phyloP scores from a whole-genome alignment of 2,888 invertebrate genomes.

The Pocota personata region DNA sequence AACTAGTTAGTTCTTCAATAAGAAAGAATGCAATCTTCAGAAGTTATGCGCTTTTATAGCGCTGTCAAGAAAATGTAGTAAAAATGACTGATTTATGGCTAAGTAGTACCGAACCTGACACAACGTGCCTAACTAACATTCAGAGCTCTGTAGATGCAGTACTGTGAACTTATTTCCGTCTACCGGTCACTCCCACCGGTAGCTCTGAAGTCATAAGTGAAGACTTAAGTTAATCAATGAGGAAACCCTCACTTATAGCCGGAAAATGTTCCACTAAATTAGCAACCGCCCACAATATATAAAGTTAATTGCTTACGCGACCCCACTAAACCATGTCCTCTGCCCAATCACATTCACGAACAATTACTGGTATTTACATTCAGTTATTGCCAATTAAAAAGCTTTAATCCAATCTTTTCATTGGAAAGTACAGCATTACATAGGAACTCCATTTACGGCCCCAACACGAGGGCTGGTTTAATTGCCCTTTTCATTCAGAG shows the following conservation, averaged over 20 bases:
- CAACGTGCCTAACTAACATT: too few relatives aligned
- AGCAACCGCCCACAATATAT: background rate
- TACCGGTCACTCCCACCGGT: too few relatives aligned
- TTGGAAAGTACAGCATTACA: background rate
- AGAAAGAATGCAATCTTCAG: background rate
- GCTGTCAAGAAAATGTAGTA: too few relatives aligned
- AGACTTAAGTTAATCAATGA: background rate
- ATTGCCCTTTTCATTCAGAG: constrained; percentile 47
- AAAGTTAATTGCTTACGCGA: background rate
- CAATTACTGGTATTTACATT: constrained; percentile 9
- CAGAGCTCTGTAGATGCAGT: too few relatives aligned
- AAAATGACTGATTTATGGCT: too few relatives aligned
- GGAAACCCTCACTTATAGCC: background rate
- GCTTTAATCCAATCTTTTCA: background rate
- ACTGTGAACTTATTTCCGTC: too few relatives aligned
- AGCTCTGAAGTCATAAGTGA: too few relatives aligned
- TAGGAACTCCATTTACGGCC: constrained; percentile 1
- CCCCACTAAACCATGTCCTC: background rate
- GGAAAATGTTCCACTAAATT: background rate
- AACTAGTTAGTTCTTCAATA: background rate
- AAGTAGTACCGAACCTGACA: too few relatives aligned
- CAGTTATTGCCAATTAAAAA: background rate
- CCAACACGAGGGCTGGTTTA: constrained; percentile 16
- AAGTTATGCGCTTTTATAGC: background rate
- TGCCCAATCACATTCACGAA: background rate